Conservation (phyloP, 92 coral and sea anemone genomes). For the Plumapathes pennacea region DNA sequence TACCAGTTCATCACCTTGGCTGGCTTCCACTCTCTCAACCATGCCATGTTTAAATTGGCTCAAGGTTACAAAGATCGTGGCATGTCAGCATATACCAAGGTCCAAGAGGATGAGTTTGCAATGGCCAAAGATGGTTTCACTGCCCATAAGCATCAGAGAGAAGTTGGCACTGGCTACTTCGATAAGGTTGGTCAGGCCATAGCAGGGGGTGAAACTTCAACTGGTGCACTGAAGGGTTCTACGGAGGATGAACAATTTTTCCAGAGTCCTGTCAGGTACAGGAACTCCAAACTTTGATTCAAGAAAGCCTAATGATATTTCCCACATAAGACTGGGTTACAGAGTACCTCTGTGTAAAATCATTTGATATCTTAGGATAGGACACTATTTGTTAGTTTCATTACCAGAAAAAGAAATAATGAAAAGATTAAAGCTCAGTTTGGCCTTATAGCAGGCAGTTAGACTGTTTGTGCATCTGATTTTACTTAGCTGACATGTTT, state of each 20-base stretch:
- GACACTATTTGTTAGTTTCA: no score
- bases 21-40: conserved; percentile 94
- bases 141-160: conserved; percentile 95
- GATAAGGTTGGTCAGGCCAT: conserved; percentile 85
- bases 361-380: no score
- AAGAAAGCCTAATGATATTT: no score
- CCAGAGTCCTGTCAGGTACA: not conserved
- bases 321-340: no score
- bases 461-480: no score
- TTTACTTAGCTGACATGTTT: no score
- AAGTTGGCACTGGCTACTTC: conserved; percentile 95
- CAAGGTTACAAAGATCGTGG: conserved; percentile 82
- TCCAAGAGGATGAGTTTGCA: conserved; percentile 93
- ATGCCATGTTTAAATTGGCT: conserved; percentile 97
- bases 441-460: no score
- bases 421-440: no score
- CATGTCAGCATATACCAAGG: conserved; percentile 86
- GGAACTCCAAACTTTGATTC: not conserved
- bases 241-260: conserved; percentile 95
- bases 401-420: no score
- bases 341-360: no score
- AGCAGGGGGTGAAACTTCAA: conserved; percentile 90
- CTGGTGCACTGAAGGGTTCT: conserved; percentile 86
- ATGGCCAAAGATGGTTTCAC: conserved; percentile 85
- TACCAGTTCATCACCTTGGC: conserved; percentile 98